These are phyloP conservation scores for Pseudochromis fuscus DNA, from an alignment of 2,797 vertebrate species.

Conservation along the genomic window DNA sequence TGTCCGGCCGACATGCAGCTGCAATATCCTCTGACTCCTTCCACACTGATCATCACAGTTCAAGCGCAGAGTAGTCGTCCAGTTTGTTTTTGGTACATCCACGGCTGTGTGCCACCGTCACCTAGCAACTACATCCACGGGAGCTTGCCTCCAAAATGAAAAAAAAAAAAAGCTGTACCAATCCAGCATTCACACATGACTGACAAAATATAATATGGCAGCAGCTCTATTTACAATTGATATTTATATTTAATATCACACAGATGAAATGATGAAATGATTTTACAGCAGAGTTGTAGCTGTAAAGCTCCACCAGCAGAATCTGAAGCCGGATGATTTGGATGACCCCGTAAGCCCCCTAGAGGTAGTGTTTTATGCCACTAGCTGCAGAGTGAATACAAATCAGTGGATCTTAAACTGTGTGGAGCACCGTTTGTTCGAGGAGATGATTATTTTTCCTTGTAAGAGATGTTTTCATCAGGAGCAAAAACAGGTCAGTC, in stretches of 20 bases:
- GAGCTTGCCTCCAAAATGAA: constrained; percentile 12
- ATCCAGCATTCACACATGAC: not conserved
- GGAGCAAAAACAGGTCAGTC: constrained; percentile 12
- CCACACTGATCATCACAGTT: not conserved
- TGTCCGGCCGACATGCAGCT: not conserved
- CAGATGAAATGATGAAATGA: not conserved
- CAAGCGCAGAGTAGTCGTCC: not conserved
- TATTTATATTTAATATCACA: no score
- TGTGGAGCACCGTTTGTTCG: not conserved
- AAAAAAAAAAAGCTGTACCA: not conserved
- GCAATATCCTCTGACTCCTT: not conserved
- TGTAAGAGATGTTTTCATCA: not conserved
- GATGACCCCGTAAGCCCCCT: not conserved
- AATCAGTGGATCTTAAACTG: not conserved
- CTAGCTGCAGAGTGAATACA: constrained; percentile 6
- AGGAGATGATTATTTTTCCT: not conserved
- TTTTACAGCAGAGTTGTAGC: no score
- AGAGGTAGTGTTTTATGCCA: constrained; percentile 4
- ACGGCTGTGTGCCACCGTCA: constrained; percentile 21
- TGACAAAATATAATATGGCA: not conserved
- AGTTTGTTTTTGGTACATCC: not conserved
- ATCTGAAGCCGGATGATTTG: not conserved
- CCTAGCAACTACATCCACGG: constrained; percentile 44
- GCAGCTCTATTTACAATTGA: not conserved
- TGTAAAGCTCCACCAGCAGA: not conserved